These are phyloP conservation scores for Phrynosoma platyrhinos DNA, from an alignment of 2,113 vertebrate genomes.

Conservation along the genomic window DNA sequence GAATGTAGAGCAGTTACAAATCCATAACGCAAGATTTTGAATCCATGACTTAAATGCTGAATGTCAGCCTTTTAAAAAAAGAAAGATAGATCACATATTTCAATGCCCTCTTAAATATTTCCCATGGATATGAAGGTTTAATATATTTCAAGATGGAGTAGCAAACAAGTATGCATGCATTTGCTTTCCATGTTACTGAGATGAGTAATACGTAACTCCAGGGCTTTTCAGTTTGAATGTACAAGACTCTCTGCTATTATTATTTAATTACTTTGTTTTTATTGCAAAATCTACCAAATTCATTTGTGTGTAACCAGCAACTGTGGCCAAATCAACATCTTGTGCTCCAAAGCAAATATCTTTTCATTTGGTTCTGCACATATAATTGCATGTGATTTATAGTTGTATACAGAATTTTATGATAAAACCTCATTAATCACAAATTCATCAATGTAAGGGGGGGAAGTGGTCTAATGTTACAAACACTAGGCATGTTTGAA, in stretches of 20 bases:
- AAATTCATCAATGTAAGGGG: constrained; percentile 72
- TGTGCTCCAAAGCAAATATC: constrained; percentile 77
- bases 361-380: constrained; percentile 73
- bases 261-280: constrained; percentile 73
- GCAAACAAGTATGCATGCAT: constrained; percentile 50
- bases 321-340: constrained; percentile 73
- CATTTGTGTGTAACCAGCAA: constrained; percentile 61
- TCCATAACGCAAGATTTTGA: too few species aligned
- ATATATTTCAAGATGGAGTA: constrained; percentile 52
- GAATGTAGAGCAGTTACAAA: too few species aligned
- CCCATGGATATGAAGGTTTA: constrained; percentile 53
- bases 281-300: constrained; percentile 68
- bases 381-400: constrained; percentile 81
- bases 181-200: constrained; percentile 59
- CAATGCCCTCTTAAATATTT: constrained; percentile 27
- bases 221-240: constrained; percentile 55
- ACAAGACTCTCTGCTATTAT: constrained; percentile 61
- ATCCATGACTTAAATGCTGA: too few species aligned
- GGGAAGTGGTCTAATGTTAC: constrained; percentile 69
- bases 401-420: constrained; percentile 73
- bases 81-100: background rate
- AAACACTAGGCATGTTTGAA: constrained; percentile 57
- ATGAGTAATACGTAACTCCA: constrained; percentile 67
- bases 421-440: constrained; percentile 75
- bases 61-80: background rate